These are phyloP conservation scores for Platyscapa corneri DNA, from an alignment of 1,140 invertebrate genomes.

Conservation along the genomic window DNA sequence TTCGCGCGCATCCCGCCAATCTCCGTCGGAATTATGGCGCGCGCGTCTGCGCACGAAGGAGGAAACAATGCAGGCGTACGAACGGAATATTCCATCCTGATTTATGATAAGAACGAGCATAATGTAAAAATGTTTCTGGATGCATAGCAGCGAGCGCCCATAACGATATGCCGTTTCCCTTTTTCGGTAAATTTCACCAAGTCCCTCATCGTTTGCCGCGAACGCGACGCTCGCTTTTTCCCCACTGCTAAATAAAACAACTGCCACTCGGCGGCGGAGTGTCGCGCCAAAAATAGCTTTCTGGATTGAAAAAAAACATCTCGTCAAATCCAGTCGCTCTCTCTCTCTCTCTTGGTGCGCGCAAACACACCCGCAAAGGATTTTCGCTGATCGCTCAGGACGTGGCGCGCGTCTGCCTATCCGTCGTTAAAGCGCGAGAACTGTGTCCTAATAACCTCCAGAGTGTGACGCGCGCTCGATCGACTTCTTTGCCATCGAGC, in stretches of 20 bases:
- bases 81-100: neutral
- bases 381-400: neutral
- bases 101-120: constrained; percentile 3
- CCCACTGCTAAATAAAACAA: neutral
- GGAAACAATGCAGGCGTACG: neutral
- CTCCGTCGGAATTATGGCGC: no score
- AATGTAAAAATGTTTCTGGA: constrained; percentile 36
- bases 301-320: neutral
- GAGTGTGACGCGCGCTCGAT: no score
- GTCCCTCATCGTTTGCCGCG: neutral
- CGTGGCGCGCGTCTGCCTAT: neutral
- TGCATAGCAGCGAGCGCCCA: constrained; percentile 20
- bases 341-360: neutral
- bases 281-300: constrained; percentile 23
- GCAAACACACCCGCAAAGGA: neutral
- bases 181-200: constrained; percentile 44
- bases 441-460: neutral
- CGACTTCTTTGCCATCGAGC: neutral
- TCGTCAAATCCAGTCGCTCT: neutral
- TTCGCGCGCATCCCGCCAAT: neutral
- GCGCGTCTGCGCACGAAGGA: neutral
- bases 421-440: neutral
- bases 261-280: neutral
- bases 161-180: constrained; percentile 37
- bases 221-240: neutral